phyloP scores from a whole-genome alignment of 2,113 vertebrate genomes.

The Benthochromis sp. region DNA sequence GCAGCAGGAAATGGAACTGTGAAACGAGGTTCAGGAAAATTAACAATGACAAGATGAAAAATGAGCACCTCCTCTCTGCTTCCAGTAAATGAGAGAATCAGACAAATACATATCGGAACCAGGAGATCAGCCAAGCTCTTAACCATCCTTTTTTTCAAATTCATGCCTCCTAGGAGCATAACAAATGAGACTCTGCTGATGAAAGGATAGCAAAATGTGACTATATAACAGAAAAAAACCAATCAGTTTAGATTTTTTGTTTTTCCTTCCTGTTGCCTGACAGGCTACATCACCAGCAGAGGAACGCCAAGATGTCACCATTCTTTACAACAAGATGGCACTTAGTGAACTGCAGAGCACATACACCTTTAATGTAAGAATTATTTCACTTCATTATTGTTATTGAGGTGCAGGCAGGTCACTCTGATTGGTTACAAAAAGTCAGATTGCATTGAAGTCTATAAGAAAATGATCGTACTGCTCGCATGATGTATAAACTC shows the following conservation, averaged over 20 bases:
- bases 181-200: not conserved
- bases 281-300: conserved; percentile 88
- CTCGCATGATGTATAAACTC: not conserved
- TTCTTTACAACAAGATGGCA: conserved; percentile 91
- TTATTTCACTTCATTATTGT: not conserved
- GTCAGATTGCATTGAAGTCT: not conserved
- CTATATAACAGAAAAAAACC: not conserved
- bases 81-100: not conserved
- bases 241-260: not conserved
- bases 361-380: conserved; percentile 80
- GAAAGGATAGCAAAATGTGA: not conserved
- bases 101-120: not conserved
- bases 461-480: not conserved
- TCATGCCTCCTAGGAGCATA: not conserved
- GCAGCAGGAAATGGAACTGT: conserved; percentile 8
- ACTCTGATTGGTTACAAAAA: not conserved
- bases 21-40: not conserved
- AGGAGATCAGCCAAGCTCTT: not conserved
- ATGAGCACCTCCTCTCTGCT: not conserved
- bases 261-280: not conserved
- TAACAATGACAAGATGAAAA: conserved; percentile 17
- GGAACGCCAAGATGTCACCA: conserved; percentile 87
- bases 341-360: conserved; percentile 79
- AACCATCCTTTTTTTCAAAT: not conserved
- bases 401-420: not conserved